Base-by-base conservation (phyloP, 2,113 vertebrate genomes). In the Tamias sibiricus region DNA sequence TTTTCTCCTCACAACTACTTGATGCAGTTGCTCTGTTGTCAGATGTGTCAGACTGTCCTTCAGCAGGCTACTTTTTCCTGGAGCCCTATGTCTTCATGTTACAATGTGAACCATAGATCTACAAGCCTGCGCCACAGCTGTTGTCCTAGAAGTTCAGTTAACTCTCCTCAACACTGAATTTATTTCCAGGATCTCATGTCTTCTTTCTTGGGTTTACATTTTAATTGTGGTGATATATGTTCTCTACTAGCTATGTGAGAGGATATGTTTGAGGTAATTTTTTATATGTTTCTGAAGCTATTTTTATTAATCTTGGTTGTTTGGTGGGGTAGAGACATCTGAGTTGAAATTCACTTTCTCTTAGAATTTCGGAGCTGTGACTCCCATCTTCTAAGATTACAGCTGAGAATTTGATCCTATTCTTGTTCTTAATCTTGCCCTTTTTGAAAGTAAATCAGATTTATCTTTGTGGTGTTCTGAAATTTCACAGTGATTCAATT, bases 301-400 rank as follows among this genome's bases (percentile, higher is more conserved):
- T 64, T 49, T 64, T 24, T 77, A 44, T 77, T 77, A 76, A 28
- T 47, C 35, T 37, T 92, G 66, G 49, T 76, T 68, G 74, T 75
- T 49, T 64, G 62, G 57, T 4, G 40, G 13, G 44, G 8, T 92
- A 82, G 86, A 68, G 66, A 47, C 32, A 57, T 92, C 57, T 84
- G 47, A 59, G 35, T 88, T 84, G 37, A 79, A 84, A 72, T 83
- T 66, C 19, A 84, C 69, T 80, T 86, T 95, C 74, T 24, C 35
- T 81, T 44, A 89, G 37, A 64, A 86, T 59, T 80, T 80, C 93
- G 35, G 76, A 90, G 49, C 49, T 57, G 32, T 81, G 76, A n/a
- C 30, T 81, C n/a, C 59, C 57, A 40, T 90, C 75, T 95, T 76
- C 47, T 93, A 57, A 92, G 62, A 49, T 84, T 88, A 95, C 44